These are phyloP conservation scores for Brienomyrus brachyistius DNA, from an alignment of 2,113 vertebrate genomes.

Conservation along the genomic window DNA sequence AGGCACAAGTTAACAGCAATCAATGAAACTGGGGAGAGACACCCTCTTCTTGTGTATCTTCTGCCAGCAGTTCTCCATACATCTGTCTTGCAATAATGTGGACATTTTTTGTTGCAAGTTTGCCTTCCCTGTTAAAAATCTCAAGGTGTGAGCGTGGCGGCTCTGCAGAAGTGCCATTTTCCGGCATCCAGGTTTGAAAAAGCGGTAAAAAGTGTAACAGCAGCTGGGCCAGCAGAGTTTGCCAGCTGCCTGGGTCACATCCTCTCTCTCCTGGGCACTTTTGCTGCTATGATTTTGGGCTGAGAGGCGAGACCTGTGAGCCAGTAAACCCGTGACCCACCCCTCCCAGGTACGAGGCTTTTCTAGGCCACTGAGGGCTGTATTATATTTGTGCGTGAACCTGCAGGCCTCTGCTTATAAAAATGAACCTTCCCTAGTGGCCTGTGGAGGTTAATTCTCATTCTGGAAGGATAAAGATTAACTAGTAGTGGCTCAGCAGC, in stretches of 20 bases:
- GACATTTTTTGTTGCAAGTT: not conserved
- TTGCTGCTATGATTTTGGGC: not conserved
- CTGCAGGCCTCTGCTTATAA: not conserved
- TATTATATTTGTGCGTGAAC: not conserved
- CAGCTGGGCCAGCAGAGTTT: not conserved
- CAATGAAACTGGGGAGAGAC: not conserved
- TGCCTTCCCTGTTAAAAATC: not conserved
- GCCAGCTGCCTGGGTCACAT: not conserved
- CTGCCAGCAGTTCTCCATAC: not conserved
- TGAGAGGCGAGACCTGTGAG: not conserved
- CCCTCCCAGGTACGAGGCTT: not conserved
- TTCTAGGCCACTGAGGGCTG: not conserved
- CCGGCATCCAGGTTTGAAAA: not conserved
- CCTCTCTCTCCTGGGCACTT: not conserved
- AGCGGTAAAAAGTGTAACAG: not conserved
- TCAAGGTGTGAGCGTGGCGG: not conserved
- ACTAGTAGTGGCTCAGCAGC: not conserved
- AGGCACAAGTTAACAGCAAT: not conserved
- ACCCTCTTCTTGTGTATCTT: not conserved
- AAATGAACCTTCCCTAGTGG: not conserved
- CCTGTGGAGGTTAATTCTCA: not conserved
- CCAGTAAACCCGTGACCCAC: not conserved
- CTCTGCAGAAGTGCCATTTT: not conserved
- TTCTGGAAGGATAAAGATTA: not conserved
- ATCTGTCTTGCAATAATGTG: not conserved